Conservation (phyloP, 1,140 invertebrate genomes). For the Drosophila elegans region DNA sequence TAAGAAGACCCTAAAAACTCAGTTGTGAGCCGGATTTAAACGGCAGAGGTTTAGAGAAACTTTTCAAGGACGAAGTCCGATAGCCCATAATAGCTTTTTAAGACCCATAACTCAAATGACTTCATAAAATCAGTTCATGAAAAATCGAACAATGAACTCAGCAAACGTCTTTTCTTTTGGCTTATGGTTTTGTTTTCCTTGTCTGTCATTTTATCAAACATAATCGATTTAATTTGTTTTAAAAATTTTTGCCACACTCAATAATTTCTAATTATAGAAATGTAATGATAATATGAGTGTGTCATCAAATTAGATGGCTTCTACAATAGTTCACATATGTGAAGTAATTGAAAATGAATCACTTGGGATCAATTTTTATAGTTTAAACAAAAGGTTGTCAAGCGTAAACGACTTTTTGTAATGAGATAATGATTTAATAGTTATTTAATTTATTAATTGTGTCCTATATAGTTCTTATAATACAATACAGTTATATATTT, state of each 20-base stretch:
- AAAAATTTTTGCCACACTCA: constrained; percentile 12
- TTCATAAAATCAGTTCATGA: neutral
- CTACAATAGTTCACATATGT: neutral
- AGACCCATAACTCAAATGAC: neutral
- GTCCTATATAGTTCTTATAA: too few relatives aligned
- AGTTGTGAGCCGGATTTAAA: too few relatives aligned
- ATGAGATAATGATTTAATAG: neutral
- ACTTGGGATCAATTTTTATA: neutral
- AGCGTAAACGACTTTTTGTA: neutral
- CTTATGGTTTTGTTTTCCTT: neutral
- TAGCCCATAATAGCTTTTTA: neutral
- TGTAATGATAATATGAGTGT: constrained; percentile 15
- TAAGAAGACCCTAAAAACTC: too few relatives aligned
- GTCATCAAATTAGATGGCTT: constrained; percentile 31
- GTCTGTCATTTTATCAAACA: constrained; percentile 18
- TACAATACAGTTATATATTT: too few relatives aligned
- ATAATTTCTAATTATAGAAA: constrained; percentile 46
- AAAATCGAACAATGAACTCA: neutral
- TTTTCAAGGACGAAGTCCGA: too few relatives aligned
- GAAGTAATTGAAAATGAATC: constrained; percentile 16
- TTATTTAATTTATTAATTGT: neutral
- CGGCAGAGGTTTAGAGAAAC: too few relatives aligned
- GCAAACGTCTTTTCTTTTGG: neutral
- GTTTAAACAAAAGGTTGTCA: neutral
- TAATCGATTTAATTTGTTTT: constrained; percentile 6